Base-by-base conservation (phyloP, 2,113 vertebrate genomes). In the Promerops cafer region DNA sequence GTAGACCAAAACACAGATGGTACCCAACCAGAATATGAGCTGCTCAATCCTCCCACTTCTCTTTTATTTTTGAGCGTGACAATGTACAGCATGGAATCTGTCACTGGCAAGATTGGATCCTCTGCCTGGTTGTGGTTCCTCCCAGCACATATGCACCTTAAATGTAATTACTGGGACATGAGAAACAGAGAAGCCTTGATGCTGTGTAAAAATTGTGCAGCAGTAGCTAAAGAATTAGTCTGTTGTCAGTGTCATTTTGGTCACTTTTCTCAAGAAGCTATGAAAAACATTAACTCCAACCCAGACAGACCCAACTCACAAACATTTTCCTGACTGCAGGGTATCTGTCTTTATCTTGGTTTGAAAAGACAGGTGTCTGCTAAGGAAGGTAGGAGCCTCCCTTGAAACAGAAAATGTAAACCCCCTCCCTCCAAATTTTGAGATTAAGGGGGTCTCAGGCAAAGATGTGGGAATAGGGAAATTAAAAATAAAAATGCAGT, bases 51-150 rank as follows among this genome's bases (percentile, higher is more conserved):
- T 65, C 27, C 10, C 15, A 27, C 8, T 2, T 75, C 13, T 52
- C 33, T 31, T 82, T 83, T 33, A 28, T 57, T 68, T n/a, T 56
- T 76, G 16, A 76, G 2, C 14, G 31, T 37, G 21, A 53, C 1
- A 11, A 8, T 2, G 23, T 27, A 31, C 7, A 44, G 9, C 15
- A 44, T 7, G 8, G 33, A 53, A 31, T 27, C 40, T 11, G 13
- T 31, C 3, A 30, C 6, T 63, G 11, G 8, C n/a, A 65, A 17
- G 3, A 37, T 27, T 1, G 0, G 5, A 4, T 69, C 11, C 33
- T 42, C 24, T 74, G 7, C 5, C 7, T 40, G 8, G 3, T 47
- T 75, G 10, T 40, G 16, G 11, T 2, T 12, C 10, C 14, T 64
- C 12, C 6, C 40, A 39, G 4, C 1, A 30, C 16, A 21, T 27